A percentile compares a stretch with the other conserved stretches of the same genome.
phyloP scores from a whole-genome alignment of 2,113 vertebrate genomes.

The Tachuris rubrigastra region DNA sequence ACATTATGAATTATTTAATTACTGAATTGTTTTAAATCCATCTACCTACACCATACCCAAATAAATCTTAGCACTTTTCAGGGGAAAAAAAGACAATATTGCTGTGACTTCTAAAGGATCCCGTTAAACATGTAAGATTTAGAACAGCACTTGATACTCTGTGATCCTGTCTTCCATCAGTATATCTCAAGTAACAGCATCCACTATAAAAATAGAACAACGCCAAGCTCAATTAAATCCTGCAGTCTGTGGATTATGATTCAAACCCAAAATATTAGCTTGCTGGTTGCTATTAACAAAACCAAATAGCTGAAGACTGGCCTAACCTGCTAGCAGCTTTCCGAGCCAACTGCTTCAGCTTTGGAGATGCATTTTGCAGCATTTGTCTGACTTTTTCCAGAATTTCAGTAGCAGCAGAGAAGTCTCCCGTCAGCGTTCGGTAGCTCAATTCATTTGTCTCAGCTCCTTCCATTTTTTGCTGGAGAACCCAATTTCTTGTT shows the following conservation, averaged over 20 bases:
- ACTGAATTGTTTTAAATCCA: background rate
- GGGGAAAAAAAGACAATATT: background rate
- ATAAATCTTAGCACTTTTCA: background rate
- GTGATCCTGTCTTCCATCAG: background rate
- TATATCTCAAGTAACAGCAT: background rate
- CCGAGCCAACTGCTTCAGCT: slow-evolving; percentile 76
- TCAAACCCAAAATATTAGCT: background rate
- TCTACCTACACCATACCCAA: background rate
- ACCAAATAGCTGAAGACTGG: background rate
- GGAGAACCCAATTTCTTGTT: slow-evolving; percentile 86
- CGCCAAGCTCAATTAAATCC: background rate
- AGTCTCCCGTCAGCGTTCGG: slow-evolving; percentile 15
- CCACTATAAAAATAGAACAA: background rate
- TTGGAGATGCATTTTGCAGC: slow-evolving; percentile 79
- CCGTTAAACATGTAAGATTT: background rate
- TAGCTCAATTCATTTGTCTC: slow-evolving; percentile 56
- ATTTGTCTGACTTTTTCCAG: slow-evolving; percentile 77
- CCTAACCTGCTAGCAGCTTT: slow-evolving; percentile 81
- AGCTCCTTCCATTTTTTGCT: slow-evolving; percentile 77
- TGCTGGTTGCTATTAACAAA: background rate
- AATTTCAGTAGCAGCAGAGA: slow-evolving; percentile 65
- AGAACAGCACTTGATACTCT: background rate
- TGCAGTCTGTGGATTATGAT: background rate
- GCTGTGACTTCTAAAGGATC: background rate
- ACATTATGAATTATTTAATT: background rate